Conservation (phyloP, 1,140 invertebrate species). For the Ladona fulva region DNA sequence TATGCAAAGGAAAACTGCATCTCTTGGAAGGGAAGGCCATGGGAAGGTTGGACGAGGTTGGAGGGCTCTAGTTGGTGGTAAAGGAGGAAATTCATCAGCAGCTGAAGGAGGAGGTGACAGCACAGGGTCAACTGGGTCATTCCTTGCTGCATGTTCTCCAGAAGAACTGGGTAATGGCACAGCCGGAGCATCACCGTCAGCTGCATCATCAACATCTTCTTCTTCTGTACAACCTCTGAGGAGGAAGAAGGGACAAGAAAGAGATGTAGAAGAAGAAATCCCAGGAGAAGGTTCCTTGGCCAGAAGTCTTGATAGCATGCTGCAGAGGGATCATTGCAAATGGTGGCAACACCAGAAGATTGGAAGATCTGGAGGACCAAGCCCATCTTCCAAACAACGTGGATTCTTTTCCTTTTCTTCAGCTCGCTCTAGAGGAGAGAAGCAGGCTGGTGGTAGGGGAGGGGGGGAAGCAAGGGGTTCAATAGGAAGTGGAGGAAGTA, state of each 20-base stretch:
- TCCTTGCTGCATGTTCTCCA: not conserved
- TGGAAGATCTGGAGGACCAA: not conserved
- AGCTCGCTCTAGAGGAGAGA: not conserved
- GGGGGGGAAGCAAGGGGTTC: not conserved
- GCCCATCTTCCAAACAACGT: not conserved
- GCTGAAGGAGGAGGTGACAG: not conserved
- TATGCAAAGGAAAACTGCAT: not conserved
- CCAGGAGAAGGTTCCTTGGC: not conserved
- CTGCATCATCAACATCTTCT: not conserved
- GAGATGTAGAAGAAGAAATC: not conserved
- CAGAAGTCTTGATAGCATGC: not conserved
- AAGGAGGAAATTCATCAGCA: not conserved
- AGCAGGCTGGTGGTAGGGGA: not conserved
- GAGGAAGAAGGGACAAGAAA: not conserved
- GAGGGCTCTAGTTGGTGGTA: not conserved
- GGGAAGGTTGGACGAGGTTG: not conserved
- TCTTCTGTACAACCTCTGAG: not conserved
- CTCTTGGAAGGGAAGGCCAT: not conserved
- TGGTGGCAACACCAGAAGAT: not conserved
- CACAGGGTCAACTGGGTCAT: not conserved
- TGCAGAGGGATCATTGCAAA: not conserved
- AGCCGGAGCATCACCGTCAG: not conserved
- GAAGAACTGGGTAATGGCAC: not conserved
- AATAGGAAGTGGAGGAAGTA: not conserved
- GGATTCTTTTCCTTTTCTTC: not conserved